Evolutionary conservation across 2,113 vertebrate genomes (phyloP), one percentile per base, ranked within the genome.

Genomic region (Danionella cerebrum): DNA sequence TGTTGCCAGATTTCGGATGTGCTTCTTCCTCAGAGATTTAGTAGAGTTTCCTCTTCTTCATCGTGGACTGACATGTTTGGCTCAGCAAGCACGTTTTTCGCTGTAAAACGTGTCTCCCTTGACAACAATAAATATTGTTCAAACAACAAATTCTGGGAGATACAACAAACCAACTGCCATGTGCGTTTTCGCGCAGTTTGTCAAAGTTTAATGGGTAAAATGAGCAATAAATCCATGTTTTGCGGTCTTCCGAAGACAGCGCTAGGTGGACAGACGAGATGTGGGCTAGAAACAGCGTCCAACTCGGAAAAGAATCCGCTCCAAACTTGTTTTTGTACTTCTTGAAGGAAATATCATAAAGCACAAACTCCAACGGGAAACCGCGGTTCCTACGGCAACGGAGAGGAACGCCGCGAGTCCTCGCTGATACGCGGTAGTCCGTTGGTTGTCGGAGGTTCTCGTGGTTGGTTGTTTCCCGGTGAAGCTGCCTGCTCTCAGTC

Each of bases 11-110:
- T n/a, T 36, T 63, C 4, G 9, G 29, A 50, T 35, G 18, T 8
- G 42, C 11, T 63, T 59, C 24, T 44, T 24, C 58, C 25, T 48
- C 29, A 24, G 29, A 48, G 47, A 52, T 58, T 74, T 21, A 69
- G 51, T 51, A 12, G 11, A 65, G 36, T 65, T 69, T 74, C 53
- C 72, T 74, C 12, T 74, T 74, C 72, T 69, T 74, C 74, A 65
- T 72, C 29, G 21, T 29, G 51, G 8, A 64, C 27, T 22, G 31
- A 35, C 44, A 47, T 33, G 33, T 47, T 29, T 62, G 58, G 39
- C 59, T 63, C 18, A 24, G 18, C 44, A 48, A 48, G 35, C 16
- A 44, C 18, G 44, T 64, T 44, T 44, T 29, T 48, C 60, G 48
- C 27, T 22, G 42, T 8, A 51, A 44, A 48, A 48, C 22, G 42